Conservation (phyloP, 2,113 vertebrate species). For the Ovis canadensis region DNA sequence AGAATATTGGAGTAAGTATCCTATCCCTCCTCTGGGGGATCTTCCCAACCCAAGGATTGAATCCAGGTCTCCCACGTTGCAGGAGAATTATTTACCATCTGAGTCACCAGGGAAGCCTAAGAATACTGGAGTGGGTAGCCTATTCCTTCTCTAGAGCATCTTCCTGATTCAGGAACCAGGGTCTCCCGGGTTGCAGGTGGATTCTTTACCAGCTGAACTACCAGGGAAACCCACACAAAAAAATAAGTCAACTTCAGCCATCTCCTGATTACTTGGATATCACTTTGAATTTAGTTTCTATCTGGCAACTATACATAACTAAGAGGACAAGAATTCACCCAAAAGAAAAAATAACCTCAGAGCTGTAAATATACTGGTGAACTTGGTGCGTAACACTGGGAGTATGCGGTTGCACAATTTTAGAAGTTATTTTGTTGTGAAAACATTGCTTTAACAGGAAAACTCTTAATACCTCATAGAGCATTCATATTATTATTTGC, state of each 20-base stretch:
- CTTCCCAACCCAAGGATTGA: neutral
- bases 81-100: neutral
- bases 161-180: neutral
- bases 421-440: neutral
- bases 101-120: neutral
- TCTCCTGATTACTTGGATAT: neutral
- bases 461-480: neutral
- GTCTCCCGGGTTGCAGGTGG: neutral
- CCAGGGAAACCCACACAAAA: neutral
- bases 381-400: neutral
- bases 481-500: neutral
- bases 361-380: neutral
- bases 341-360: neutral
- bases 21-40: neutral
- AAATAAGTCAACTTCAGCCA: neutral
- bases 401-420: neutral
- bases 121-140: neutral
- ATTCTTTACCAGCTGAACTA: neutral
- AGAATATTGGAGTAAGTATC: neutral
- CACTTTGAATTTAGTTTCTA: neutral
- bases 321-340: neutral
- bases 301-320: accelerated
- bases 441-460: neutral
- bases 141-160: neutral
- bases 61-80: neutral